Base-by-base conservation (phyloP, 2,888 invertebrate species). In the Andrena marginata region DNA sequence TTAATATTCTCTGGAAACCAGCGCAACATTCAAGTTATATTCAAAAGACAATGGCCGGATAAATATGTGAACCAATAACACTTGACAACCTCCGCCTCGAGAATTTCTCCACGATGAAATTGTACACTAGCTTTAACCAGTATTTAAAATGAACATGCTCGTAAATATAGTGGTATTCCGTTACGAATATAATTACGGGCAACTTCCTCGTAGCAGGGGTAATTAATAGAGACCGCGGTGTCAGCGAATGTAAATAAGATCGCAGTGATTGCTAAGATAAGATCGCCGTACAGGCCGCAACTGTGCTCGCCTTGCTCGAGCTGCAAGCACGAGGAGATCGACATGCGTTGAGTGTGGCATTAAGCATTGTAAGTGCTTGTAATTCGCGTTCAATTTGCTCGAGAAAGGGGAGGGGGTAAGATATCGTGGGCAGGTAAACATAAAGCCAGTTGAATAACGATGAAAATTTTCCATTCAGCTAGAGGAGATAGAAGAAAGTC, bases 171-270 rank as follows among this genome's bases (percentile, higher is more conserved):
- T 26, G 54, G 59, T 31, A 48, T 62, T 76, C 54, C 76, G 62
- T 63, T 75, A 13, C 51, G 54, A 35, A 49, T 23, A 35, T 8
- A 75, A 65, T 82, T 68, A 60, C 42, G 33, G 35, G 29, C 31
- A 8, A 67, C 26, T 64, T 69, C 54, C 72, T 77, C 35, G 59
- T 63, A 31, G 31, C 81, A 31, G 42, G 56, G 74, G 69, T 85
- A 85, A 85, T 77, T 85, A 82, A 73, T 69, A 82, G 59, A 73
- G 68, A 76, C 73, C 31, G 64, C 67, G 48, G 56, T 65, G 69
- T 78, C 78, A 70, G 68, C 51, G 49, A 71, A 79, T 79, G 77
- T 85, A 85, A 85, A 85, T 82, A 82, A 69, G 76, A 85, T 85
- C 70, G 78, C 63, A 64, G 54, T 26, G 75, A 85, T 78, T 59